A percentile compares a stretch with the other conserved stretches of the same genome.
These are phyloP conservation scores for Centropristis striata DNA, from an alignment of 2,113 vertebrate species.

Conservation along the genomic window DNA sequence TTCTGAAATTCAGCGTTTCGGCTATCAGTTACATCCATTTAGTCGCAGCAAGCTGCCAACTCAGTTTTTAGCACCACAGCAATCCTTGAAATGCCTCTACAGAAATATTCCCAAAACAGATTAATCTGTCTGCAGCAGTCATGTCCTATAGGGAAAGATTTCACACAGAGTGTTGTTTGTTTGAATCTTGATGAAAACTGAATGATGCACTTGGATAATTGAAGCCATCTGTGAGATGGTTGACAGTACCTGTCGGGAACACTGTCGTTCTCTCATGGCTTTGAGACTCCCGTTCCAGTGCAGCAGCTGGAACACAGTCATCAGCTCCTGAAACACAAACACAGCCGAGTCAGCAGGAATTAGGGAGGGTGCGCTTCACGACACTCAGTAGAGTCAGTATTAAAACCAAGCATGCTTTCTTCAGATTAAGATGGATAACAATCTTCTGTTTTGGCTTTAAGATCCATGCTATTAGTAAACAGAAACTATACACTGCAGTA, in stretches of 20 bases:
- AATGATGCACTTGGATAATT: slow-evolving; percentile 13
- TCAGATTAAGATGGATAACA: background rate
- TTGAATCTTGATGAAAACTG: background rate
- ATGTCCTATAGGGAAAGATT: background rate
- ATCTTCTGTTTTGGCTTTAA: slow-evolving; percentile 1
- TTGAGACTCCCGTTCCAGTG: slow-evolving; percentile 99
- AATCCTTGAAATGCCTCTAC: no score
- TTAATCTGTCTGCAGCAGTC: background rate
- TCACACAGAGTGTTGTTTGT: background rate
- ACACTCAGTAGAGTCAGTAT: background rate
- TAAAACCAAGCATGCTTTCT: background rate
- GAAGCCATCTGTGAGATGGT: slow-evolving; percentile 1
- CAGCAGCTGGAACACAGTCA: slow-evolving; percentile 97
- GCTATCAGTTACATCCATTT: background rate
- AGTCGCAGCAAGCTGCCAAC: background rate
- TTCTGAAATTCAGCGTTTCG: background rate
- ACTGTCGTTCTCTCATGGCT: slow-evolving; percentile 98
- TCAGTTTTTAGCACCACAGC: background rate
- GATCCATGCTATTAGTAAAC: background rate
- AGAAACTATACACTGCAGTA: slow-evolving; percentile 10
- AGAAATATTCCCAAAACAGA: background rate
- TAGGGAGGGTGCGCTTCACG: background rate
- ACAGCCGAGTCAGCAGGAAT: slow-evolving; percentile 4
- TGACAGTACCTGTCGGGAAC: slow-evolving; percentile 92
- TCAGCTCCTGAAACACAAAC: slow-evolving; percentile 90